Conservation (phyloP, 1,140 invertebrate genomes). For the Hesperophylax magnus region DNA sequence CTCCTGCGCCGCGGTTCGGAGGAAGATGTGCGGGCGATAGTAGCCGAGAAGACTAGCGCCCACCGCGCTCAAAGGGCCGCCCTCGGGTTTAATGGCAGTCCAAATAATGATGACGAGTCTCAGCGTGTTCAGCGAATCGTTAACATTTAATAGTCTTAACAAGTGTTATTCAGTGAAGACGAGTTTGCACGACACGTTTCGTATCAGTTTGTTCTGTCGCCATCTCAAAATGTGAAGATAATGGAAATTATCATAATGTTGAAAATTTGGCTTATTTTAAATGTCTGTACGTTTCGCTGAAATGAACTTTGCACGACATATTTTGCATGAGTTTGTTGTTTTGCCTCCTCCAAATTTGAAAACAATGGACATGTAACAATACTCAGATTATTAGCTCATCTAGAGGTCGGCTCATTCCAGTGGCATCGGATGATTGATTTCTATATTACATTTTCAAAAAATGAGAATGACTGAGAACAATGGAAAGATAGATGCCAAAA, state of each 20-base stretch:
- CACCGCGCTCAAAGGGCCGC: not conserved
- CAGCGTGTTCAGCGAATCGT: not conserved
- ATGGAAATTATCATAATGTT: not conserved
- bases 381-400: no score
- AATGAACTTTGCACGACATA: not conserved
- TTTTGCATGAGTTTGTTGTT: not conserved
- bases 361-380: no score
- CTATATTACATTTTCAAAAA: no score
- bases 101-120: slow-evolving; percentile 12
- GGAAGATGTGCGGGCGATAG: not conserved
- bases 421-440: no score
- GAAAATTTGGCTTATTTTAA: not conserved
- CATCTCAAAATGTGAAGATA: not conserved
- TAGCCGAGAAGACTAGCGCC: not conserved
- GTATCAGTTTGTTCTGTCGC: not conserved
- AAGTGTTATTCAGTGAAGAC: not conserved
- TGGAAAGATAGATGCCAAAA: no score
- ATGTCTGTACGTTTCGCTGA: not conserved
- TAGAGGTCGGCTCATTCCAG: no score
- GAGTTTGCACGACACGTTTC: not conserved
- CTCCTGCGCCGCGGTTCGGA: not conserved
- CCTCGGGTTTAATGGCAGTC: not conserved
- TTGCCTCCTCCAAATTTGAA: no score
- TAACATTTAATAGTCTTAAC: not conserved
- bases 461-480: no score